These are phyloP conservation scores for Corbicula japonica DNA, from an alignment of 2,888 invertebrate genomes.

Conservation along the genomic window DNA sequence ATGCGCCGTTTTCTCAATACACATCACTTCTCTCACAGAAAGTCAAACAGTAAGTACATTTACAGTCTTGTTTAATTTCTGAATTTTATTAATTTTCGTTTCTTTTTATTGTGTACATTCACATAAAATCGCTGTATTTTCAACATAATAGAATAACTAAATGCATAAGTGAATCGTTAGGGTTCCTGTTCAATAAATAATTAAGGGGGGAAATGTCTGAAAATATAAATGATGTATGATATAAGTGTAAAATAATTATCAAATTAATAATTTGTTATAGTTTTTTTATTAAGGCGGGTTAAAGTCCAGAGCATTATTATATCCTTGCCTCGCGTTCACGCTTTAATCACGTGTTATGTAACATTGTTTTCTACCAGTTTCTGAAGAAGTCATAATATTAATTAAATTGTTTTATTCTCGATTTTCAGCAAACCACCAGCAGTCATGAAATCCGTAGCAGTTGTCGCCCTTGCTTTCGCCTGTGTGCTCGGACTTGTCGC, in stretches of 20 bases:
- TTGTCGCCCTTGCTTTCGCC: conserved; percentile 34
- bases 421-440: conserved; percentile 29
- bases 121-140: not conserved
- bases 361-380: no score
- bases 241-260: no score
- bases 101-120: not conserved
- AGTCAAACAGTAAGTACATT: not conserved
- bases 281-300: no score
- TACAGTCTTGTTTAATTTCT: not conserved
- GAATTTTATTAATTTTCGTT: not conserved
- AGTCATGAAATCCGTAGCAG: conserved; percentile 44
- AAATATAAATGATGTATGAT: no score
- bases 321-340: no score
- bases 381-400: conserved; percentile 13
- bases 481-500: conserved; percentile 38
- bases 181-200: no score
- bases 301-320: no score
- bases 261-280: no score
- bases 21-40: conserved; percentile 6
- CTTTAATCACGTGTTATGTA: no score
- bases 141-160: no score
- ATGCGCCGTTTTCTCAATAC: not conserved
- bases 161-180: no score
- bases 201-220: no score
- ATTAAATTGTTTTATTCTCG: not conserved